These are phyloP conservation scores for Octopus sinensis DNA, from an alignment of 1,140 invertebrate genomes.

Conservation along the genomic window DNA sequence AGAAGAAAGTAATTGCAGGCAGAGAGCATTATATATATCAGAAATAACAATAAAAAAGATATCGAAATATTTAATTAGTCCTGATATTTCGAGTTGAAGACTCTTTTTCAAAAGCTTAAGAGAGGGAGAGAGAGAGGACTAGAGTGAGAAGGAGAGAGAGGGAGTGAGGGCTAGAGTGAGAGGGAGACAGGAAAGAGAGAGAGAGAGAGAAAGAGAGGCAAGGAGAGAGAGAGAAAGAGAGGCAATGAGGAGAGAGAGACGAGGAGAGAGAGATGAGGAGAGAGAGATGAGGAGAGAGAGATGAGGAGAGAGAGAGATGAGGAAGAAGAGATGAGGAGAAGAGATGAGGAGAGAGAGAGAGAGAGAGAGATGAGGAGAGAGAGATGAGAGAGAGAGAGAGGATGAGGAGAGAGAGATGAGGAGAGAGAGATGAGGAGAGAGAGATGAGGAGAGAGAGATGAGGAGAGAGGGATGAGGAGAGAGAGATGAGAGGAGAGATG, in stretches of 20 bases:
- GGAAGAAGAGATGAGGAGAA: neutral
- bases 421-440: neutral
- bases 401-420: neutral
- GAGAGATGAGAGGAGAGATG: neutral
- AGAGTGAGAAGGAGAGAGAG: neutral
- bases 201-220: neutral
- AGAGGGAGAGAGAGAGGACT: neutral
- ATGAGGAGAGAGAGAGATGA: neutral
- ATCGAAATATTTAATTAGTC: no score
- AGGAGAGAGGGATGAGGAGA: no score
- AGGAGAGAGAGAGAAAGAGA: no score
- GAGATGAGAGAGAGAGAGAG: neutral
- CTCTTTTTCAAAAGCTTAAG: neutral
- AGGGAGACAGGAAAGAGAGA: neutral
- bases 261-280: neutral
- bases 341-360: neutral
- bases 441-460: no score
- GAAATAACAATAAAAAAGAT: no score
- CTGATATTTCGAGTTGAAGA: no score
- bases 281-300: neutral
- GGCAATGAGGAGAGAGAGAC: neutral
- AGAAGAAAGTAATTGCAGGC: no score
- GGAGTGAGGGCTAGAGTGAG: neutral
- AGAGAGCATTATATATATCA: no score
- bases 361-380: neutral